A percentile compares a stretch with the other conserved stretches of the same genome.
Conservation (phyloP, 35 echinoderm and acorn worm species). For the Hemicentrotus pulcherrimus region DNA sequence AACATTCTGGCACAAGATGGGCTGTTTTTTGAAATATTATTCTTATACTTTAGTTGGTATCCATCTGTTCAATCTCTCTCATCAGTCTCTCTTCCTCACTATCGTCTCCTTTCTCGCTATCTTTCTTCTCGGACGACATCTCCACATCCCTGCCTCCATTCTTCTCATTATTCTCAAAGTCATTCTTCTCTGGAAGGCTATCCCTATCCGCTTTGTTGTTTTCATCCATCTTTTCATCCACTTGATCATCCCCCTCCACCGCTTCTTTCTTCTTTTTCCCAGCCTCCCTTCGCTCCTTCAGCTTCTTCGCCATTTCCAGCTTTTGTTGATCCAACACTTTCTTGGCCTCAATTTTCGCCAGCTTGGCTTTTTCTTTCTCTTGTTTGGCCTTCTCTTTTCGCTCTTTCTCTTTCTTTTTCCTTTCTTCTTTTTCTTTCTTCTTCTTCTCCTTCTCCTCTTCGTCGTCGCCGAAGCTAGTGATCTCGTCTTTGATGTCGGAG, state of each 20-base stretch:
- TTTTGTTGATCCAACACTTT: constrained; percentile 18
- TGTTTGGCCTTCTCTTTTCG: constrained; percentile 67
- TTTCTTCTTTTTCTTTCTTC: constrained; percentile 76
- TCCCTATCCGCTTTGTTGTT: constrained; percentile 59
- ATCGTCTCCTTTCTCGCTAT: constrained; percentile 71
- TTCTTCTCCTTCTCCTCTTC: constrained; percentile 94
- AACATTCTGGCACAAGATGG: too few species aligned
- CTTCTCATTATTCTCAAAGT: constrained; percentile 77
- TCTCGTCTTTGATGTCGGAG: constrained; percentile 84
- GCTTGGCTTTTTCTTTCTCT: constrained; percentile 77
- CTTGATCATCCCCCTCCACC: constrained; percentile 59
- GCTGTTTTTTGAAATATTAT: too few species aligned
- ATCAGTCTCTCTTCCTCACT: constrained; percentile 45
- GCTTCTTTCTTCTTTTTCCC: constrained; percentile 57
- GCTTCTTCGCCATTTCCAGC: constrained; percentile 73
- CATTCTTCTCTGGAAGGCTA: constrained; percentile 83
- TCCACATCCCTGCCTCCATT: background rate
- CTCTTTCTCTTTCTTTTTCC: constrained; percentile 83
- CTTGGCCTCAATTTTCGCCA: constrained; percentile 21
- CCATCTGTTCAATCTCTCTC: constrained; percentile 41
- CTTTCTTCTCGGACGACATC: constrained; percentile 45
- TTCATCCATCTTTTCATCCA: constrained; percentile 53
- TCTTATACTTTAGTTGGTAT: background rate
- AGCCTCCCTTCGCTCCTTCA: constrained; percentile 57
- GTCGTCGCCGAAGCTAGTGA: constrained; percentile 88